A percentile compares a stretch with the other conserved stretches of the same genome.
Evolutionary conservation across 2,888 invertebrate species (phyloP).

Genomic region (Thymelicus lineola): DNA sequence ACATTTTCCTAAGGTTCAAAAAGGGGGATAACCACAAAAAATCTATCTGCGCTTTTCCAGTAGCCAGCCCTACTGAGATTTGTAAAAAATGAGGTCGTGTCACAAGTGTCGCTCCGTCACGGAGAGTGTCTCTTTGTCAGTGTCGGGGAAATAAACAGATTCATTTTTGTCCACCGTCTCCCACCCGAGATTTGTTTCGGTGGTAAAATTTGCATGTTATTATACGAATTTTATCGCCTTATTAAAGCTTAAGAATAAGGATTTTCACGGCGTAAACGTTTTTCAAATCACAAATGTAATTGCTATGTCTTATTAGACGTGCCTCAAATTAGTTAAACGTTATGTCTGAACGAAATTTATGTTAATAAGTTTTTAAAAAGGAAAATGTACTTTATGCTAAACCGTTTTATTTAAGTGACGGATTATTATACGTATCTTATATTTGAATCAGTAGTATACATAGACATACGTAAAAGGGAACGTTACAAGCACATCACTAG

Average conservation of each 20-base stretch:
- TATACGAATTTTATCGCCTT: constrained; percentile 33
- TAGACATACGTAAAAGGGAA: no score
- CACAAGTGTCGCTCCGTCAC: constrained; percentile 43
- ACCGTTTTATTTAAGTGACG: no score
- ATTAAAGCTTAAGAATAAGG: constrained; percentile 30
- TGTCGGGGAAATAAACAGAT: constrained; percentile 40
- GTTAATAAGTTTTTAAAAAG: no score
- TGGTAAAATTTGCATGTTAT: constrained; percentile 32
- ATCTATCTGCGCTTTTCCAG: not conserved
- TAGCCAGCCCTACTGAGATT: constrained; percentile 35
- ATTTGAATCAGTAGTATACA: no score
- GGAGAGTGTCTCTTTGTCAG: constrained; percentile 44
- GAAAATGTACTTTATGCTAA: no score
- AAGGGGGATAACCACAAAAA: constrained; percentile 3
- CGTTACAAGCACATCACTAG: no score
- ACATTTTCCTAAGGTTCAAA: constrained; percentile 1
- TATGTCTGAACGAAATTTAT: no score
- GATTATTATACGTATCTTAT: no score
- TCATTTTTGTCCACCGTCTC: constrained; percentile 38
- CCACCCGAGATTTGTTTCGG: constrained; percentile 24
- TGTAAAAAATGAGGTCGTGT: constrained; percentile 40
- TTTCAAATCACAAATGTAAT: constrained; percentile 8
- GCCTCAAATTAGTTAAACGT: not conserved
- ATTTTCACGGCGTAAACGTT: not conserved
- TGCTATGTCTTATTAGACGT: constrained; percentile 16